Percentiles rank a stretch among this genome's conserved stretches.
phyloP scores from a whole-genome alignment of 2,797 vertebrate species.

The Manis crassicaudata region DNA sequence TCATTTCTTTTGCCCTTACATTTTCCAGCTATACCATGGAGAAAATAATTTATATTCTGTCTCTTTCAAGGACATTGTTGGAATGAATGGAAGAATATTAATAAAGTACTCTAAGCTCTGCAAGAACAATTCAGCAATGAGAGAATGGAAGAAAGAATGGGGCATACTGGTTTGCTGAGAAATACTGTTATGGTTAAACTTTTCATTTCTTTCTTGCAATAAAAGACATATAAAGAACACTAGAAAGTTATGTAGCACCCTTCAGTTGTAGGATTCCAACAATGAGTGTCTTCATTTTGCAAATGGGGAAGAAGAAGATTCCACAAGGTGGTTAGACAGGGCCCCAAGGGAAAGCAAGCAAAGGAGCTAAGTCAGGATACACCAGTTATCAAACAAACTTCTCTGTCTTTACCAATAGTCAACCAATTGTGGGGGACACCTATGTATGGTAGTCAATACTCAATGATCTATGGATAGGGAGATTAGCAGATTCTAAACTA shows the following conservation, averaged over 20 bases:
- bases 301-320: conserved; percentile 29
- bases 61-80: conserved; percentile 51
- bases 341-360: conserved; percentile 41
- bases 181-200: conserved; percentile 62
- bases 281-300: conserved; percentile 55
- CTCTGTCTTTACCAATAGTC: conserved; percentile 33
- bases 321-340: not conserved
- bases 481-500: conserved; percentile 48
- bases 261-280: conserved; percentile 60
- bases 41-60: conserved; percentile 42
- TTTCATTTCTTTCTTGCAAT: conserved; percentile 54
- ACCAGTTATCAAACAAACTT: conserved; percentile 26
- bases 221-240: conserved; percentile 60
- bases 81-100: conserved; percentile 45
- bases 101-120: conserved; percentile 36
- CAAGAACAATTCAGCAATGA: conserved; percentile 30
- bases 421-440: not conserved
- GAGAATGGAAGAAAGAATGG: conserved; percentile 18
- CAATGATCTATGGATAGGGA: not conserved
- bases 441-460: conserved; percentile 8
- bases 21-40: conserved; percentile 12
- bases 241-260: conserved; percentile 65
- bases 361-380: not conserved
- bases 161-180: conserved; percentile 35
- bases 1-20: conserved; percentile 37